Conservation (phyloP, 30 jellyfish, hydroid and myxozoan genomes). For the Catostylus mosaicus region DNA sequence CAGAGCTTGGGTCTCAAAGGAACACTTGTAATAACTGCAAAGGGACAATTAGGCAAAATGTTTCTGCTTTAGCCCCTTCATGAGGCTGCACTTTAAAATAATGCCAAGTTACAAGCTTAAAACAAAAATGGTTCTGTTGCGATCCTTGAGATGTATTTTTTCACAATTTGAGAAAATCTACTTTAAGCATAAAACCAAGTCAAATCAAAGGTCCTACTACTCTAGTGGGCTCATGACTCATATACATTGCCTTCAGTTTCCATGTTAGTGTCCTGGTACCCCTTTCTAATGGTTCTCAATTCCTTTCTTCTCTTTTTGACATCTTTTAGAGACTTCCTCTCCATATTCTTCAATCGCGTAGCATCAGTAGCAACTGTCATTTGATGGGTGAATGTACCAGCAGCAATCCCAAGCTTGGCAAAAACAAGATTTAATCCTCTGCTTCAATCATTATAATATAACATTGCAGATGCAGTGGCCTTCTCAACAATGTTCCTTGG, state of each 20-base stretch:
- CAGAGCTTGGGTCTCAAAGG: too few species aligned
- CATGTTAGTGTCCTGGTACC: slow-evolving; percentile 6
- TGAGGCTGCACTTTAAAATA: too few species aligned
- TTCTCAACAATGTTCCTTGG: slow-evolving; percentile 14
- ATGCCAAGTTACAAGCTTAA: too few species aligned
- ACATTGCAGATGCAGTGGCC: neutral
- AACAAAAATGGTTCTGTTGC: too few species aligned
- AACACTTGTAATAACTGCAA: too few species aligned
- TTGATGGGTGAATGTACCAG: neutral
- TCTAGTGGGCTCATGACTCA: slow-evolving; percentile 12
- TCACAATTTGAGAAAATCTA: too few species aligned
- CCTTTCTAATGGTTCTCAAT: slow-evolving; percentile 10
- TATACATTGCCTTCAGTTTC: slow-evolving; percentile 19
- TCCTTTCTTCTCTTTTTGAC: slow-evolving; percentile 8
- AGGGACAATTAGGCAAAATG: too few species aligned
- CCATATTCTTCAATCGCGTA: neutral
- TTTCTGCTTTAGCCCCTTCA: too few species aligned
- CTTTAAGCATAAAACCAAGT: too few species aligned
- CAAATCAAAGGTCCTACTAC: too few species aligned
- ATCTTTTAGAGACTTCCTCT: neutral
- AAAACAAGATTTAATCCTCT: slow-evolving; percentile 4
- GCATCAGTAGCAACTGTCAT: neutral
- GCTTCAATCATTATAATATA: slow-evolving; percentile 3
- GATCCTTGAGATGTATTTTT: too few species aligned
- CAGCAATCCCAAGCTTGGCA: neutral